Base-by-base conservation (phyloP, 1,140 invertebrate species). In the Panagrolaimus sp. region DNA sequence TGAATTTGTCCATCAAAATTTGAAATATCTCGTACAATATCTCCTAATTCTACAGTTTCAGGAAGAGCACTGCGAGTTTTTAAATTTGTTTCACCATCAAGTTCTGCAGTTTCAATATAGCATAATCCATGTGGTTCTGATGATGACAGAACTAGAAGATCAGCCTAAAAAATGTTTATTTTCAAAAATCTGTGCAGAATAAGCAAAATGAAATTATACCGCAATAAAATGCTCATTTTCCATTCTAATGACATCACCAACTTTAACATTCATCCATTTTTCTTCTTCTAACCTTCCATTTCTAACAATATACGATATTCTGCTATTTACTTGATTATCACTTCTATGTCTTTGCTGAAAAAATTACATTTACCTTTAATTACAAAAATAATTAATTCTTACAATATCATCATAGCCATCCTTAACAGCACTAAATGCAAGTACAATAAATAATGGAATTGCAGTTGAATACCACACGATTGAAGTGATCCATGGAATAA, bases 41-140 rank as follows among this genome's bases (percentile, higher is more conserved):
- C 90, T 53, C 89, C 91, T 88, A 98, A 89, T 72, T 89, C 91
- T 20, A 91, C 91, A 66, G 94, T 98, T 86, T 96, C 93, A 61
- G 89, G 84, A 77, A 96, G 87, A 84, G 92, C 93, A 85, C 94
- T 92, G 69, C 92, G 89, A 84, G 91, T 93, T 87, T 96, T 96
- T 75, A 96, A 86, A 87, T 96, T 96, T 66, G 93, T 96, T 86
- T 96, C 93, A 65, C 96, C 96, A 86, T 99, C 96, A 76, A 98
- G 86, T 86, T 99, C 96, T 27, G 95, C 93, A 62, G 96, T 99
- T 87, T 97, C 95, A 78, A 98, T 94, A 84, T 95, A 98, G 87
- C 95, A 97, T 68, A 96, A 88, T 9, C 96, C 95, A 85, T 96
- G 95, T 2, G 92, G 92, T 86, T 98, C 93, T 77, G 91, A 93